Conservation (phyloP, 2,113 vertebrate genomes). For the Cryptotis parvus region DNA sequence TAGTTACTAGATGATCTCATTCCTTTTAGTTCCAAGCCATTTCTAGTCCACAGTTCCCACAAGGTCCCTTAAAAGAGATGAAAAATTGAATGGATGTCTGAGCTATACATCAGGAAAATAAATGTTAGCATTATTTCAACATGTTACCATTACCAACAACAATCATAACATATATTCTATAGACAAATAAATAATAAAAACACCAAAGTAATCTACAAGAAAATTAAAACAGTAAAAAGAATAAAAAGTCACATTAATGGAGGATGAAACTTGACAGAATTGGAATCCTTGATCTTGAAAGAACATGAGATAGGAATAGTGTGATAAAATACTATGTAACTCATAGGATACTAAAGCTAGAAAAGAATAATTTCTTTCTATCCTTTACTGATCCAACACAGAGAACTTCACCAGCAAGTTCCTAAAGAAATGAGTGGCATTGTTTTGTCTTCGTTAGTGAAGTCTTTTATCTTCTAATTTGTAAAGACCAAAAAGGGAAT, state of each 20-base stretch:
- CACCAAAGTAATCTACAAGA: too few species aligned
- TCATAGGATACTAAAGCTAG: not conserved
- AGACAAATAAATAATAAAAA: too few species aligned
- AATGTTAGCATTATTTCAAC: too few species aligned
- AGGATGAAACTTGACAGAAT: not conserved
- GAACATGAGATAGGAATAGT: not conserved
- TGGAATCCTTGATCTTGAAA: not conserved
- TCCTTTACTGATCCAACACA: not conserved
- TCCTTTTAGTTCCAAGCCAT: fast-evolving
- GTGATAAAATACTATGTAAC: not conserved
- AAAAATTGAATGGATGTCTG: not conserved
- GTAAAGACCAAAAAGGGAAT: not conserved
- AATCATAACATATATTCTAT: too few species aligned
- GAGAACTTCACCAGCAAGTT: not conserved
- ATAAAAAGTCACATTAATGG: not conserved
- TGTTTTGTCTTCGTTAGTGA: not conserved
- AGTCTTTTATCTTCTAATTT: not conserved
- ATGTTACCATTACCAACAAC: too few species aligned
- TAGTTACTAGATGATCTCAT: not conserved
- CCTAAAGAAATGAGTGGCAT: not conserved
- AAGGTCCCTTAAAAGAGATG: not conserved
- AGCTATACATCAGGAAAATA: not conserved
- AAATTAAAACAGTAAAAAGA: too few species aligned
- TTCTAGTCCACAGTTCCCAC: not conserved
- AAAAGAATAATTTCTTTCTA: not conserved